Percentiles rank a stretch among this genome's conserved stretches.
These are phyloP conservation scores for Hippocampus comes DNA, from an alignment of 2,113 vertebrate genomes.

Conservation along the genomic window DNA sequence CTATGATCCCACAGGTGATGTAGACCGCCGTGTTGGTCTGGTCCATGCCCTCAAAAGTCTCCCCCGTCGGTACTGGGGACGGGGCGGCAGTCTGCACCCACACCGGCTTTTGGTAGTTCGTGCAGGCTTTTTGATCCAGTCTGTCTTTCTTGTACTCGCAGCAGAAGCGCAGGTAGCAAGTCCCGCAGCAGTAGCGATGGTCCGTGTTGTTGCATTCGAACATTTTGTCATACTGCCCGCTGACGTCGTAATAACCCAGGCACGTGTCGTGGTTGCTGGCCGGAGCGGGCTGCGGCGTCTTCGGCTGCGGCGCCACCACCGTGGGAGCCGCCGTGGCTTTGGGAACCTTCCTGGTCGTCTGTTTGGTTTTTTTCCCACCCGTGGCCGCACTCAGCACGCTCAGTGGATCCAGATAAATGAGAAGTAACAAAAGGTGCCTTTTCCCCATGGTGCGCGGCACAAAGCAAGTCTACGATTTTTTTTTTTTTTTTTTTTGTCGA, in stretches of 20 bases:
- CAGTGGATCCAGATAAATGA: slow-evolving; percentile 75
- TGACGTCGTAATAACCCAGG: slow-evolving; percentile 96
- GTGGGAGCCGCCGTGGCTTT: slow-evolving; percentile 65
- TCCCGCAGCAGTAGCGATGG: slow-evolving; percentile 97
- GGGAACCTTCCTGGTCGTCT: slow-evolving; percentile 42
- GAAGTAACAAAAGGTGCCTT: slow-evolving; percentile 72
- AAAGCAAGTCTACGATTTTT: background rate
- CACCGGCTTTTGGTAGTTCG: slow-evolving; percentile 84
- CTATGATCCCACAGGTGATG: slow-evolving; percentile 95
- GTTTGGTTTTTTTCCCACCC: slow-evolving; percentile 68
- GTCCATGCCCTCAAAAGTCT: slow-evolving; percentile 90
- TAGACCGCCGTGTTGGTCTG: slow-evolving; percentile 96
- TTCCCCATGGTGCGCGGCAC: slow-evolving; percentile 71
- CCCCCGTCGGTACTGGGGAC: slow-evolving; percentile 73
- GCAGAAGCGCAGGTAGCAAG: slow-evolving; percentile 97
- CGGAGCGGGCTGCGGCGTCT: slow-evolving; percentile 61
- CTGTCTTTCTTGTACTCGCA: slow-evolving; percentile 92
- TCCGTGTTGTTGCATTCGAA: slow-evolving; percentile 98
- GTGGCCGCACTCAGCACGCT: slow-evolving; percentile 67
- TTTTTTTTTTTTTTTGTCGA: background rate
- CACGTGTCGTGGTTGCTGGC: slow-evolving; percentile 83
- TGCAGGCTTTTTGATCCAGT: slow-evolving; percentile 90
- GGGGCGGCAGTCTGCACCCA: slow-evolving; percentile 83
- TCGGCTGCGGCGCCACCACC: slow-evolving; percentile 41
- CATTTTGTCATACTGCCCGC: slow-evolving; percentile 93